phyloP scores from a whole-genome alignment of 2,797 vertebrate genomes.

The Coranthus polyacanthus region DNA sequence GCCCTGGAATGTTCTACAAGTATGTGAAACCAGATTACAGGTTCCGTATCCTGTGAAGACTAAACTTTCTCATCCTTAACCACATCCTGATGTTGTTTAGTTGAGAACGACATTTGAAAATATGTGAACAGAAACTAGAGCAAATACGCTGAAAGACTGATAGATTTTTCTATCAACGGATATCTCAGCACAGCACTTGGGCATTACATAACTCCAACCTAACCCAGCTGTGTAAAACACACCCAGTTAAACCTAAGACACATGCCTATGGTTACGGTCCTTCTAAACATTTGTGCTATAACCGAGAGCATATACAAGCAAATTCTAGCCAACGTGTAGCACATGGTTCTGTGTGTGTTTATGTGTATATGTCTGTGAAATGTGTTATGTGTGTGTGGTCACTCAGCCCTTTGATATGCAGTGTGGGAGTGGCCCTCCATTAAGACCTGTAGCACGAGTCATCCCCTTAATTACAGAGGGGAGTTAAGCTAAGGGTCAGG shows the following conservation, averaged over 20 bases:
- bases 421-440: slow-evolving; percentile 73
- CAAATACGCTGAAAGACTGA: neutral
- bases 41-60: slow-evolving; percentile 49
- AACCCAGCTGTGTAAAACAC: slow-evolving; percentile 56
- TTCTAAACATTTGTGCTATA: slow-evolving; percentile 55
- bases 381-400: slow-evolving; percentile 59
- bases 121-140: neutral
- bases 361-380: slow-evolving; percentile 45
- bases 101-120: slow-evolving; percentile 14
- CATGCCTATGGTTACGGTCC: slow-evolving; percentile 42
- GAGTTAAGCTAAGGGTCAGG: slow-evolving; percentile 67
- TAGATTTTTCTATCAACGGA: neutral
- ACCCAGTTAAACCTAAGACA: slow-evolving; percentile 51
- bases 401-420: slow-evolving; percentile 78
- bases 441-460: slow-evolving; percentile 61
- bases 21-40: slow-evolving; percentile 67
- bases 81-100: slow-evolving; percentile 60
- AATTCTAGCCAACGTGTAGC: slow-evolving; percentile 20
- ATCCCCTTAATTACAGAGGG: slow-evolving; percentile 78
- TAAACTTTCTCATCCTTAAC: slow-evolving; percentile 56
- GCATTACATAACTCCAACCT: slow-evolving; percentile 37
- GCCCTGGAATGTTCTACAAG: slow-evolving; percentile 64
- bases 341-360: slow-evolving; percentile 32
- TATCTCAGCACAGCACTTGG: neutral
- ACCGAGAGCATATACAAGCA: slow-evolving; percentile 51